Evolutionary conservation across 1,140 invertebrate genomes (phyloP).

Genomic region (Drosophila novamexicana): DNA sequence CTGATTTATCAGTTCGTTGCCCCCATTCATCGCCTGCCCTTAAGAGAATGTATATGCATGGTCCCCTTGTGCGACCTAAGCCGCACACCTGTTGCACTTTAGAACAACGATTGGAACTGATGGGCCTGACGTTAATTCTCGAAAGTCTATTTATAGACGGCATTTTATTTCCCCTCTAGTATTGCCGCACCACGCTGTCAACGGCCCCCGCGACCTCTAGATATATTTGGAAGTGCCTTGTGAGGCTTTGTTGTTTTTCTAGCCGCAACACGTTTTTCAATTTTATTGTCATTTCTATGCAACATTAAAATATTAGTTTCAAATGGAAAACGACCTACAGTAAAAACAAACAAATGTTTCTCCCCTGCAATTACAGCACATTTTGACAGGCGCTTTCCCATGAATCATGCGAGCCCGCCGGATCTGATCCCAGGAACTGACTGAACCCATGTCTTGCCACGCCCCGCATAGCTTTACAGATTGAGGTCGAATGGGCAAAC

Average conservation of each 20-base stretch:
- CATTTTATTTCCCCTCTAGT: background rate
- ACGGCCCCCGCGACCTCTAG: background rate
- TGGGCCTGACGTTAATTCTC: conserved; percentile 1
- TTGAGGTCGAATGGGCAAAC: conserved; percentile 14
- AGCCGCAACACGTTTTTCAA: conserved; percentile 19
- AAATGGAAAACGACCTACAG: conserved; percentile 16
- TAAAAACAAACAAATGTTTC: conserved; percentile 57
- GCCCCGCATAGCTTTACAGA: conserved; percentile 17
- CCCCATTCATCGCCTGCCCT: background rate
- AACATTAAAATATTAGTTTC: conserved; percentile 66
- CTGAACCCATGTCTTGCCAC: conserved; percentile 3
- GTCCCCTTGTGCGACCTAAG: background rate
- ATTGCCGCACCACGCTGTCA: conserved; percentile 12
- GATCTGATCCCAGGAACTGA: conserved; percentile 2
- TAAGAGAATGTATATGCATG: background rate
- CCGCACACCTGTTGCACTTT: conserved; percentile 50
- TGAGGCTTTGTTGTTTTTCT: background rate
- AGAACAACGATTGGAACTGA: conserved; percentile 1
- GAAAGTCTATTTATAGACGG: conserved; percentile 21
- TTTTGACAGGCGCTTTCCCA: conserved; percentile 49
- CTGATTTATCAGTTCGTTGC: conserved; percentile 34
- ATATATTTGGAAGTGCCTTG: conserved; percentile 21
- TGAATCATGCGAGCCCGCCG: conserved; percentile 30
- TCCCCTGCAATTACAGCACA: conserved; percentile 45
- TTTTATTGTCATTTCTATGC: conserved; percentile 46